Base-by-base conservation (phyloP, 2,113 vertebrate species). In the Loxodonta africana region DNA sequence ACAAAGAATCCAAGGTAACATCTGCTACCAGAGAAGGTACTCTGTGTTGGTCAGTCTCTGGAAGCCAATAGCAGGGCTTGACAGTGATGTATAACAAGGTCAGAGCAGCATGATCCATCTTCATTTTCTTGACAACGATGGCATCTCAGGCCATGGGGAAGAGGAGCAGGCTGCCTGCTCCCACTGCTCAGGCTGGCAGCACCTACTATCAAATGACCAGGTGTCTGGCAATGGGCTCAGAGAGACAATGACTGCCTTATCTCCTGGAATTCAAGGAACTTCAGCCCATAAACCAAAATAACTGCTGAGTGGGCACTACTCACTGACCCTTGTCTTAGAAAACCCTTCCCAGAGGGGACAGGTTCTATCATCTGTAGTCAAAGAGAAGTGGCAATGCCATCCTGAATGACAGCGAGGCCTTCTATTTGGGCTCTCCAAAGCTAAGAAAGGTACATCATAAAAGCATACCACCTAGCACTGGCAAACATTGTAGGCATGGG, bases 41-140 rank as follows among this genome's bases (percentile, higher is more conserved):
- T 98, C 86, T 93, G 97, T 78, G 25, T 67, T 88, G 69, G 57
- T 26, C 53, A 23, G 65, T 90, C 89, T 78, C 37, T 78, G 89
- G 81, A 95, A 93, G 83, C 89, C 96, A 94, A 53, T 0, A 81
- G 93, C 60, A 63, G 73, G 57, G 28, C 51, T 67, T 98, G 98
- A 98, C 98, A 98, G 92, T 98, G 98, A 99, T 86, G 80, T 95
- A 98, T 98, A 21, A 92, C 95, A 44, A 98, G 93, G 97, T 95
- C 96, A 95, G 97, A 95, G 94, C 88, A n/a, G 94, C 48, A 3
- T 53, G 76, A 98, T 98, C 97, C 73, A 41, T 98, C 99, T 98
- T 98, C 94, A 97, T 98, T 97, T 97, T 94, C 83, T 76, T 86
- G 95, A 98, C 96, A 62, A 12, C 9, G 26, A 67, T 30, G 76